phyloP scores from a whole-genome alignment of 2,797 vertebrate species.

The Pampus argenteus region DNA sequence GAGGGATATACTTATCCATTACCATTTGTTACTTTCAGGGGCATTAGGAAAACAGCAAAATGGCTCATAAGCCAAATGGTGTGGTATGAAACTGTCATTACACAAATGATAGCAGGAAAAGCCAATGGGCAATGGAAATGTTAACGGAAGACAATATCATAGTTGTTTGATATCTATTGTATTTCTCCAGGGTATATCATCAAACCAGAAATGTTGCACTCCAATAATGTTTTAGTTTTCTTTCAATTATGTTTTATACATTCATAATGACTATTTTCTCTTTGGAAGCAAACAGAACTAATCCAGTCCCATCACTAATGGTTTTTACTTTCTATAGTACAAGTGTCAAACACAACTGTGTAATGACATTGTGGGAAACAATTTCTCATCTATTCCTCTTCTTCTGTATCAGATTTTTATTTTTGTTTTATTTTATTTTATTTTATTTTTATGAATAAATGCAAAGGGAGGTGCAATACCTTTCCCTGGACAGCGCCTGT shows the following conservation, averaged over 20 bases:
- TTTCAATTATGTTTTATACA: constrained; percentile 65
- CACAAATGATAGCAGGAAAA: constrained; percentile 61
- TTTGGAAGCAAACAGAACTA: constrained; percentile 52
- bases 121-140: constrained; percentile 66
- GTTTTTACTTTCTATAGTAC: constrained; percentile 22
- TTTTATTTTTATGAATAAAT: constrained; percentile 24
- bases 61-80: constrained; percentile 77
- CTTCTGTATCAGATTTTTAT: not conserved
- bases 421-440: too few species aligned
- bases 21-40: constrained; percentile 54
- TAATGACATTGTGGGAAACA: constrained; percentile 46
- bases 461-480: constrained; percentile 18
- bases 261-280: constrained; percentile 39
- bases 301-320: constrained; percentile 29
- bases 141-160: constrained; percentile 52
- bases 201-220: constrained; percentile 43
- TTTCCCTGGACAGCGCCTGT: constrained; percentile 37
- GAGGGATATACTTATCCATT: constrained; percentile 40
- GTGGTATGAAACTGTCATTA: constrained; percentile 73
- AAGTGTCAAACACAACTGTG: constrained; percentile 7
- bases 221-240: constrained; percentile 53
- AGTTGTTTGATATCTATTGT: constrained; percentile 55
- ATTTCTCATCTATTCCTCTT: constrained; percentile 9
- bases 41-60: constrained; percentile 67
- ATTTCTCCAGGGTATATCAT: constrained; percentile 67